A percentile compares a stretch with the other conserved stretches of the same genome.
Evolutionary conservation across 2,797 vertebrate species (phyloP).

Genomic region (Hypotaenidia okinawae): DNA sequence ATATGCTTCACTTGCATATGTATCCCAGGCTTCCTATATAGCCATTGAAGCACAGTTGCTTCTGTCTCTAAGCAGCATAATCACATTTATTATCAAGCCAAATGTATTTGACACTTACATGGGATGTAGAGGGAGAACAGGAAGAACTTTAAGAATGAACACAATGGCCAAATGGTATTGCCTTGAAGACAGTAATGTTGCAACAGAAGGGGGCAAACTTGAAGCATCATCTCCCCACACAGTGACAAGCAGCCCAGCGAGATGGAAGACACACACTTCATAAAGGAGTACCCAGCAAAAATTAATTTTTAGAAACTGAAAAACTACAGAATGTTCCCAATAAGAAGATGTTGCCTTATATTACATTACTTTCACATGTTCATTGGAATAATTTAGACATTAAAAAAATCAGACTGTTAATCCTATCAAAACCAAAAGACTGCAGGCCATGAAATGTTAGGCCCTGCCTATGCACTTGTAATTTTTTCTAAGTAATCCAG

Average conservation of each 20-base stretch:
- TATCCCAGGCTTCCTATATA: background rate
- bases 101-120: background rate
- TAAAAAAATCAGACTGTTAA: background rate
- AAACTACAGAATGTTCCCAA: background rate
- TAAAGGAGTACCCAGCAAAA: background rate
- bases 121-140: background rate
- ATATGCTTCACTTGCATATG: background rate
- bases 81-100: background rate
- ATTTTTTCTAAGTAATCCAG: background rate
- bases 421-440: background rate
- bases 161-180: background rate
- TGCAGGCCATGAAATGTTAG: background rate
- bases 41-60: background rate
- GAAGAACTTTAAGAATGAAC: background rate
- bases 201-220: background rate
- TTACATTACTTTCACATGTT: background rate
- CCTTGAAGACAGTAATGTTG: background rate
- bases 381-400: background rate
- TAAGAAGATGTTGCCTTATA: background rate
- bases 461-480: background rate
- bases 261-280: background rate
- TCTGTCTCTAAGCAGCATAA: background rate
- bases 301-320: background rate
- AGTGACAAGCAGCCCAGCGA: background rate
- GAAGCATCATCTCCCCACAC: background rate